These are phyloP conservation scores for Drosophila carrolli DNA, from an alignment of 1,140 invertebrate species.

Conservation along the genomic window DNA sequence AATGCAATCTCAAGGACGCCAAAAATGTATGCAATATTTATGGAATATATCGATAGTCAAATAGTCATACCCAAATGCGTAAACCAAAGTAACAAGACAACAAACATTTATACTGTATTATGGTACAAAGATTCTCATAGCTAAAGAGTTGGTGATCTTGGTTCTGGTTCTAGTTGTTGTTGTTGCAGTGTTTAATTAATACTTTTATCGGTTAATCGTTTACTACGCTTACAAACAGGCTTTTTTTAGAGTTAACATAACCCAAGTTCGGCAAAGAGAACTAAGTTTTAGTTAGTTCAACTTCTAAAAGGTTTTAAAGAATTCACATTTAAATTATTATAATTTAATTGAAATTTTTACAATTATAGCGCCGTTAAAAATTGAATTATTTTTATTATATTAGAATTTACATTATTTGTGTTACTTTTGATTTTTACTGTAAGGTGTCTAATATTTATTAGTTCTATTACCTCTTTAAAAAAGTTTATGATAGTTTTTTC, in stretches of 20 bases:
- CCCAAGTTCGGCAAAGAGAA: too few species aligned
- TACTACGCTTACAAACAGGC: slow-evolving; percentile 4
- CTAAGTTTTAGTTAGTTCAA: too few species aligned
- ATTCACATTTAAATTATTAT: too few species aligned
- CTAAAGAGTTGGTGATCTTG: slow-evolving; percentile 52
- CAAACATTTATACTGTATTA: slow-evolving; percentile 71
- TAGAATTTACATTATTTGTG: background rate
- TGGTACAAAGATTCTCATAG: slow-evolving; percentile 66
- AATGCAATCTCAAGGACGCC: slow-evolving; percentile 76
- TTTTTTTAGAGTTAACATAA: background rate
- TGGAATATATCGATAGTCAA: slow-evolving; percentile 53
- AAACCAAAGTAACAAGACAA: slow-evolving; percentile 78
- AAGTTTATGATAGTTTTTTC: too few species aligned
- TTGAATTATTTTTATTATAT: background rate
- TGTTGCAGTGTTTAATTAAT: slow-evolving; percentile 32
- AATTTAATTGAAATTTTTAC: too few species aligned
- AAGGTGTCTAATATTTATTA: too few species aligned
- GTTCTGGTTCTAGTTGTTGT: slow-evolving; percentile 33
- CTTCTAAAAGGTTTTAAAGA: too few species aligned
- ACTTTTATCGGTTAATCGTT: slow-evolving; percentile 18
- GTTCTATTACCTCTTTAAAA: too few species aligned
- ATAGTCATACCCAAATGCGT: slow-evolving; percentile 78
- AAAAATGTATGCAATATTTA: slow-evolving; percentile 76
- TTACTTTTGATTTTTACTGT: too few species aligned
- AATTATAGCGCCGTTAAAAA: too few species aligned